phyloP scores from a whole-genome alignment of 2,113 vertebrate species.

The Benitochromis conjunctus region DNA sequence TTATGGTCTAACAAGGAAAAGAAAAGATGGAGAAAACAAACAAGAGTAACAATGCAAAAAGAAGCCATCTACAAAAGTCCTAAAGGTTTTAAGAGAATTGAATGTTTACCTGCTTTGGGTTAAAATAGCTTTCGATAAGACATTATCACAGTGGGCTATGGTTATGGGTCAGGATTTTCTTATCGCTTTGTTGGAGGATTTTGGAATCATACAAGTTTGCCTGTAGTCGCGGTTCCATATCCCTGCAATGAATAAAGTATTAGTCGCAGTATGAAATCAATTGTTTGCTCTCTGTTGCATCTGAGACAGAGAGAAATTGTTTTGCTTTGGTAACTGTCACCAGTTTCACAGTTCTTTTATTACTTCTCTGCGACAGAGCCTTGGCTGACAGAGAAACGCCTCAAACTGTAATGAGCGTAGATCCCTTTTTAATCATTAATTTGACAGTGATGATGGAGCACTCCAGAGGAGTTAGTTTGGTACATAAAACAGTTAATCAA shows the following conservation, averaged over 20 bases:
- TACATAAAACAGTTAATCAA: background rate
- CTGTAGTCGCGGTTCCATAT: constrained; percentile 26
- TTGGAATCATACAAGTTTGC: constrained; percentile 28
- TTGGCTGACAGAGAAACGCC: constrained; percentile 12
- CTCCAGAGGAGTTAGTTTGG: background rate
- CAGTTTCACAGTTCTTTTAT: constrained; percentile 27
- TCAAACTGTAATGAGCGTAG: constrained; percentile 29
- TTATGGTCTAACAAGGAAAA: background rate
- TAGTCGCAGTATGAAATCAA: constrained; percentile 40
- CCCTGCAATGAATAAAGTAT: constrained; percentile 50
- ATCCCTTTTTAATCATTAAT: constrained; percentile 38
- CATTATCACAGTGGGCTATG: constrained; percentile 6
- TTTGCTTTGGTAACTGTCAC: constrained; percentile 49
- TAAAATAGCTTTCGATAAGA: constrained; percentile 25
- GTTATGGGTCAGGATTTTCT: constrained; percentile 23
- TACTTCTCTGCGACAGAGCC: constrained; percentile 10
- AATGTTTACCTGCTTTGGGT: constrained; percentile 20
- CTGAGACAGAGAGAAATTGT: constrained; percentile 38
- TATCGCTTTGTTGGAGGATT: constrained; percentile 41
- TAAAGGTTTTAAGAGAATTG: constrained; percentile 13
- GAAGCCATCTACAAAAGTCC: constrained; percentile 2
- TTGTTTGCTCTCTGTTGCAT: constrained; percentile 51
- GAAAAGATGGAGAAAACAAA: background rate
- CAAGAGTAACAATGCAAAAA: background rate
- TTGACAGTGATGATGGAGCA: constrained; percentile 12